phyloP scores from a whole-genome alignment of 1,140 invertebrate genomes.

The Drosophila watanabei region DNA sequence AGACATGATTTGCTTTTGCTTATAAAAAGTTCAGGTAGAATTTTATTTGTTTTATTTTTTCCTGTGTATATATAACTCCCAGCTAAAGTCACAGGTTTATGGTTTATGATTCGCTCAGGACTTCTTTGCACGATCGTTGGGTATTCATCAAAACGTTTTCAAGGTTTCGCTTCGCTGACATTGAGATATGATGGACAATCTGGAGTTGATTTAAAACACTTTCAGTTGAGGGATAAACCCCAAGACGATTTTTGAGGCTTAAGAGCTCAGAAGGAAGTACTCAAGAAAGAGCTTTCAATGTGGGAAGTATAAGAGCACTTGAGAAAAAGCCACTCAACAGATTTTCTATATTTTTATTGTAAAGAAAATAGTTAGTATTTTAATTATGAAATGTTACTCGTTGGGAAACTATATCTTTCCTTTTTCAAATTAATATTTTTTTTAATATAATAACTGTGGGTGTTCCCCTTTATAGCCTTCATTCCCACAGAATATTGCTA shows the following conservation, averaged over 20 bases:
- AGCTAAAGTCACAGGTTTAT: conserved; percentile 40
- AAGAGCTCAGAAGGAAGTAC: conserved; percentile 9
- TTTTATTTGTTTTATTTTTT: neutral
- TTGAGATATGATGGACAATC: conserved; percentile 36
- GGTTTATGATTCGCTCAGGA: conserved; percentile 65
- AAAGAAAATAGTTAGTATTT: neutral
- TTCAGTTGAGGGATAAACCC: conserved; percentile 13
- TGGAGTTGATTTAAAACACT: conserved; percentile 34
- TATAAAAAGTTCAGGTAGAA: neutral
- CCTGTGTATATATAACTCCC: neutral
- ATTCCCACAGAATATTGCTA: conserved; percentile 2
- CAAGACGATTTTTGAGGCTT: neutral
- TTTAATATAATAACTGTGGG: neutral
- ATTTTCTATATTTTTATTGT: neutral
- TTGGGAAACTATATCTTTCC: neutral
- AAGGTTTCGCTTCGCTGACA: conserved; percentile 47
- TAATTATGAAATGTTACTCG: neutral
- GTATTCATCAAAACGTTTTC: conserved; percentile 50
- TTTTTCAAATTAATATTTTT: neutral
- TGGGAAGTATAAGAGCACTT: conserved; percentile 12
- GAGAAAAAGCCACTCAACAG: neutral
- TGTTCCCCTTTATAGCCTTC: neutral
- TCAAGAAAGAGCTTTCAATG: neutral
- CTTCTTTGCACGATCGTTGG: conserved; percentile 35
- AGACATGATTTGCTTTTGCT: neutral